Conservation (phyloP, 2,797 vertebrate genomes). For the Calcarius lapponicus region DNA sequence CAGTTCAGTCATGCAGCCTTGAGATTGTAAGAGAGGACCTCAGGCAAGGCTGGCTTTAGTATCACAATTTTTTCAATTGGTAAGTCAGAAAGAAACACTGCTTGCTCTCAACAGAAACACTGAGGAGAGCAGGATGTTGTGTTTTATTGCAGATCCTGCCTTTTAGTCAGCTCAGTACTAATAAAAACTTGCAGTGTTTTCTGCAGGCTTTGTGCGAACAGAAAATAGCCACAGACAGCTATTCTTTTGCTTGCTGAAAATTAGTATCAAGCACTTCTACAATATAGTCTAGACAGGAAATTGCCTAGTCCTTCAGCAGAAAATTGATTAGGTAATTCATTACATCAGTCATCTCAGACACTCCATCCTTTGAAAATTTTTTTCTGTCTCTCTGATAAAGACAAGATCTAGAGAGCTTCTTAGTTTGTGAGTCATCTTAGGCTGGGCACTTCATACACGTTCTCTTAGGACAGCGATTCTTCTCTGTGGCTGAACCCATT, state of each 20-base stretch:
- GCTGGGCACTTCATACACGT: conserved; percentile 25
- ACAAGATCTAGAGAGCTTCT: conserved; percentile 51
- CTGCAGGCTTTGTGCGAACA: conserved; percentile 1
- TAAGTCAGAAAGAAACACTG: background rate
- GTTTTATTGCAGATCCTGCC: background rate
- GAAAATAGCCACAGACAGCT: conserved; percentile 20
- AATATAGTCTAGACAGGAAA: conserved; percentile 59
- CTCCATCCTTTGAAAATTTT: conserved; percentile 52
- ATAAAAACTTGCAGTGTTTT: background rate
- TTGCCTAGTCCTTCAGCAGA: conserved; percentile 57
- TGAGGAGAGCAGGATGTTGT: background rate
- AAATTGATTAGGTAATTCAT: conserved; percentile 65
- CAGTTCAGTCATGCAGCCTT: background rate
- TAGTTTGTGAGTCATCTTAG: conserved; percentile 33
- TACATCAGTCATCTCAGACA: conserved; percentile 56
- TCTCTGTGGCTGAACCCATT: conserved; percentile 10
- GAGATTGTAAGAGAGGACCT: background rate
- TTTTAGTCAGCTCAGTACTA: background rate
- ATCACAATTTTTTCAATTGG: background rate
- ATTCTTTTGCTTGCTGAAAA: conserved; percentile 52
- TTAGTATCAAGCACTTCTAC: conserved; percentile 61
- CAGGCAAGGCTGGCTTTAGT: background rate
- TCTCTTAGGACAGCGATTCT: conserved; percentile 35
- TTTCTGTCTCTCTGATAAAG: conserved; percentile 62
- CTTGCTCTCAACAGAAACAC: background rate